Percentiles rank a stretch among this genome's conserved stretches.
These are phyloP conservation scores for Cossypha caffra DNA, from an alignment of 2,797 vertebrate species.

Conservation along the genomic window DNA sequence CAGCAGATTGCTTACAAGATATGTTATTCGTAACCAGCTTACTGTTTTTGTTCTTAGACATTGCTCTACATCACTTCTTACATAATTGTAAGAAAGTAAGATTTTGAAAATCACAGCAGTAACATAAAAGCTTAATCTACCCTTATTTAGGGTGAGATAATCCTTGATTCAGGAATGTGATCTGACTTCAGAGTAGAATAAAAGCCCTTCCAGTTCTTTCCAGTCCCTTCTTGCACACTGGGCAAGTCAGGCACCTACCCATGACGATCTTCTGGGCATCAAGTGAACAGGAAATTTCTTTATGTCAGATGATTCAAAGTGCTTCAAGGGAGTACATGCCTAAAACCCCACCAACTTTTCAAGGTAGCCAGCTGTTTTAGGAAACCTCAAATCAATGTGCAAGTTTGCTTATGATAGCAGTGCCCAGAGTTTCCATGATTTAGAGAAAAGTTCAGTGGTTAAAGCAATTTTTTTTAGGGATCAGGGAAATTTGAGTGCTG, in stretches of 20 bases:
- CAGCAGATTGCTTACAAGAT: neutral
- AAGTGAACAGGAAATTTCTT: neutral
- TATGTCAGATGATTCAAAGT: neutral
- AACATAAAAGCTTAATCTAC: neutral
- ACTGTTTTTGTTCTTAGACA: neutral
- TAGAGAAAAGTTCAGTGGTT: neutral
- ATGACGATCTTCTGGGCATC: accelerated
- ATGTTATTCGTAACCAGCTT: neutral
- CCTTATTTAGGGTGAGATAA: neutral
- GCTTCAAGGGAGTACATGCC: neutral
- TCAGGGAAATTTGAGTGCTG: neutral
- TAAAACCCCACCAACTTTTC: neutral
- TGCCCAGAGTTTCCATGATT: neutral
- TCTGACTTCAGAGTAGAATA: neutral
- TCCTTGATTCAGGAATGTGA: neutral
- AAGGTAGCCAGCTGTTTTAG: neutral
- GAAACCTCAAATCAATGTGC: neutral
- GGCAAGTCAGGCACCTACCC: neutral
- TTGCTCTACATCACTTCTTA: neutral
- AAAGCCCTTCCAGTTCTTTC: neutral
- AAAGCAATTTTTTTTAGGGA: neutral
- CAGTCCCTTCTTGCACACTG: neutral
- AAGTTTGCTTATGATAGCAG: neutral
- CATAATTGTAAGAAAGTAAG: neutral
- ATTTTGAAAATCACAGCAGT: neutral